Conservation (phyloP, 2,113 vertebrate genomes). For the Zosterops japonicus region DNA sequence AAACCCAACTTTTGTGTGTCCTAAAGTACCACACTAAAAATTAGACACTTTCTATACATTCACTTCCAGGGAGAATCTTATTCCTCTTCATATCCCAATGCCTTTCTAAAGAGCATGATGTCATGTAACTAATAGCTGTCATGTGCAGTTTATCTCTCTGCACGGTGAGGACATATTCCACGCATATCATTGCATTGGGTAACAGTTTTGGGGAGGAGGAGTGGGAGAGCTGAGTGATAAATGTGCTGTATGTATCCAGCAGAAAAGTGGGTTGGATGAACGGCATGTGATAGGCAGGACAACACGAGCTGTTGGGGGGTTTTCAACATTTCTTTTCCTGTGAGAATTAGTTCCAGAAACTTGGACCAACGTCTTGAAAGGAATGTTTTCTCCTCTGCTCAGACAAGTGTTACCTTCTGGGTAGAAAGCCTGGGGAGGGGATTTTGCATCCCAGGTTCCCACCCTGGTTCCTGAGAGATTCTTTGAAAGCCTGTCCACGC, state of each 20-base stretch:
- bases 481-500: constrained; percentile 48
- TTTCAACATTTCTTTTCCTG: constrained; percentile 24
- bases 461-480: not conserved
- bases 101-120: not conserved
- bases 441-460: constrained; percentile 35
- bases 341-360: constrained; percentile 58
- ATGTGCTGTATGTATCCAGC: not conserved
- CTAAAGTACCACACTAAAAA: not conserved
- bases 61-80: not conserved
- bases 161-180: not conserved
- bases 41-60: not conserved
- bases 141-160: not conserved
- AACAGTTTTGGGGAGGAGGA: not conserved
- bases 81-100: not conserved
- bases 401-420: constrained; percentile 34
- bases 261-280: not conserved
- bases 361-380: constrained; percentile 4
- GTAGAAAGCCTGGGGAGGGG: constrained; percentile 6
- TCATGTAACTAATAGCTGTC: not conserved
- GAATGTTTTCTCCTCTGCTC: constrained; percentile 18
- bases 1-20: not conserved
- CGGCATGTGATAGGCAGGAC: not conserved
- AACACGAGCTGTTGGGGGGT: rapidly evolving
- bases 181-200: not conserved
- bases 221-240: not conserved